Conservation (phyloP, 2,113 vertebrate genomes). For the Serilophus lunatus region DNA sequence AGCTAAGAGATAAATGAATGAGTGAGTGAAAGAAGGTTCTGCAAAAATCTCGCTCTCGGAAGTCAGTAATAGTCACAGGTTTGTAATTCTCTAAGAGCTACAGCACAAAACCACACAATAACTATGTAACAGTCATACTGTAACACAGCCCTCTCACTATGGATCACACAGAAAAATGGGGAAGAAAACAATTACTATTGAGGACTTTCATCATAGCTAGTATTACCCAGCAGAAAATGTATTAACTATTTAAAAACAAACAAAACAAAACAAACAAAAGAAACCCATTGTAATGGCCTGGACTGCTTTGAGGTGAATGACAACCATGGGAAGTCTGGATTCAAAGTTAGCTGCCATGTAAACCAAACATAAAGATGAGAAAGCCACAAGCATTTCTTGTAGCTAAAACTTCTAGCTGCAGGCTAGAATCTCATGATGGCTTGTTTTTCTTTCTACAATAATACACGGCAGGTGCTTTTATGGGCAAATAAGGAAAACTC, state of each 20-base stretch:
- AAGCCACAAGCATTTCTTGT: not conserved
- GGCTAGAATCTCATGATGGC: not conserved
- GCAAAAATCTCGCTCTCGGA: not conserved
- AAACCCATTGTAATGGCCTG: too few species aligned
- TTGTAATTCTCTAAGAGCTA: not conserved
- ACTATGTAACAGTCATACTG: not conserved
- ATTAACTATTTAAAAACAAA: not conserved
- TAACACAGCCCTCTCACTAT: not conserved
- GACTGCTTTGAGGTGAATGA: not conserved
- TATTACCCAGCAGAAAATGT: not conserved
- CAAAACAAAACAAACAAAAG: not conserved
- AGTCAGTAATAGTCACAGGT: not conserved
- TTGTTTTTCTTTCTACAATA: not conserved
- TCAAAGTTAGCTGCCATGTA: not conserved
- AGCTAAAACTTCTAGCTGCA: not conserved
- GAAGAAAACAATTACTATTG: not conserved
- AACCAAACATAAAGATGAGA: not conserved
- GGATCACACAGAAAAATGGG: not conserved
- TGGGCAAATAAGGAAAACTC: not conserved
- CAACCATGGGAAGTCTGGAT: not conserved
- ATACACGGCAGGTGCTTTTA: not conserved
- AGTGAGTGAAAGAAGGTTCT: not conserved
- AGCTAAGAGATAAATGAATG: not conserved
- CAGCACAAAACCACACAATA: not conserved
- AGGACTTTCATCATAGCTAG: not conserved